A percentile compares a stretch with the other conserved stretches of the same genome.
Evolutionary conservation across 2,888 invertebrate species (phyloP).

Genomic region (Agriopis marginaria): DNA sequence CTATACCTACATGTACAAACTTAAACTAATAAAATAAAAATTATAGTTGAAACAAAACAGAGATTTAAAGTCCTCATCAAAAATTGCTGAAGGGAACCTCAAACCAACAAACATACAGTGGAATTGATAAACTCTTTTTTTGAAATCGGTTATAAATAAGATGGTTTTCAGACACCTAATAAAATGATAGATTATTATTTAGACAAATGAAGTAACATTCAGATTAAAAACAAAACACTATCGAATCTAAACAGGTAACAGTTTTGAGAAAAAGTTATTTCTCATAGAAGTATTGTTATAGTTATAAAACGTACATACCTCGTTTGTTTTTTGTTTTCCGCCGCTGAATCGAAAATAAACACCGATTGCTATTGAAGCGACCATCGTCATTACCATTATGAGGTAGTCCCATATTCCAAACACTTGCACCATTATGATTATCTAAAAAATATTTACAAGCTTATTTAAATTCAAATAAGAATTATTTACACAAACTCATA

Average conservation of each 20-base stretch:
- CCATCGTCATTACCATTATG: conserved; percentile 89
- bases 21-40: too few species aligned
- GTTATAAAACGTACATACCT: conserved; percentile 73
- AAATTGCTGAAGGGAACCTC: too few species aligned
- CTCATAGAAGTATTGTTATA: background rate
- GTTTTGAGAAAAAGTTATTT: background rate
- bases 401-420: conserved; percentile 91
- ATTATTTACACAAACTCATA: background rate
- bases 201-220: too few species aligned
- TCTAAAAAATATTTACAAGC: conserved; percentile 30
- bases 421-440: conserved; percentile 61
- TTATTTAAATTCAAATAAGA: background rate
- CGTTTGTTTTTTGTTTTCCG: conserved; percentile 93
- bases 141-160: too few species aligned
- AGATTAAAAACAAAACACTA: background rate
- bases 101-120: too few species aligned
- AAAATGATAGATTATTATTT: too few species aligned
- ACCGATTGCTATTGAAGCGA: conserved; percentile 91
- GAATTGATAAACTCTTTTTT: too few species aligned
- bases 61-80: too few species aligned
- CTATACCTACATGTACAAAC: too few species aligned
- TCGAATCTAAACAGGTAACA: background rate
- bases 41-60: too few species aligned
- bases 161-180: too few species aligned
- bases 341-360: conserved; percentile 94